These are phyloP conservation scores for Lophius piscatorius DNA, from an alignment of 2,113 vertebrate species.

Conservation along the genomic window DNA sequence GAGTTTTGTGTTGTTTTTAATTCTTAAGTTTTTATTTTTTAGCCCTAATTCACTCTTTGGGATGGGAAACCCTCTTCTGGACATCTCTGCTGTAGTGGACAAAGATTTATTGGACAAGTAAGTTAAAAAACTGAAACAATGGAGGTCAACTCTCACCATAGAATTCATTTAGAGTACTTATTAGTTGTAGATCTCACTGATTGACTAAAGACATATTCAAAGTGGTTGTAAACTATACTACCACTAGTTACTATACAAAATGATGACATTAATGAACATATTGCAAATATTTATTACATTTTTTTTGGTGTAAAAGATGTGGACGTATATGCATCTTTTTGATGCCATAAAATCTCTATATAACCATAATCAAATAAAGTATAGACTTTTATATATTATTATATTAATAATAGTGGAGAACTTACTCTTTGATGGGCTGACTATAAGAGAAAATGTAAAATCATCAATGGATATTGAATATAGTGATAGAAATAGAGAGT, in stretches of 20 bases:
- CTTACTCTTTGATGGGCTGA: background rate
- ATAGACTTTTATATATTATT: too few relatives aligned
- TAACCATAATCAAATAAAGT: too few relatives aligned
- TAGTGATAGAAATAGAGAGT: conserved; percentile 5
- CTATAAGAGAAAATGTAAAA: conserved; percentile 1
- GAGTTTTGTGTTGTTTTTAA: conserved; percentile 16
- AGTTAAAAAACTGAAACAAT: conserved; percentile 53
- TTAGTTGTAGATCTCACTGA: too few relatives aligned
- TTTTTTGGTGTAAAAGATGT: too few relatives aligned
- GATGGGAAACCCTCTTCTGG: conserved; percentile 97
- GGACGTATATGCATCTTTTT: too few relatives aligned
- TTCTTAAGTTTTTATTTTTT: conserved; percentile 59
- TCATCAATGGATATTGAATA: conserved; percentile 24
- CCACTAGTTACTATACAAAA: too few relatives aligned
- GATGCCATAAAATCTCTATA: too few relatives aligned
- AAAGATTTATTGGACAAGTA: conserved; percentile 98
- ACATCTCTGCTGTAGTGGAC: conserved; percentile 94
- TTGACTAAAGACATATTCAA: background rate
- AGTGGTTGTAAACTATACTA: background rate
- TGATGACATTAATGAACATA: background rate
- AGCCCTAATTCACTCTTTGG: conserved; percentile 96
- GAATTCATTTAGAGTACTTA: too few relatives aligned
- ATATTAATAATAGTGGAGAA: too few relatives aligned
- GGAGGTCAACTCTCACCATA: too few relatives aligned
- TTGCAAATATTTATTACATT: background rate